Evolutionary conservation across 2,113 vertebrate species (phyloP).

Genomic region (Salvelinus sp.): DNA sequence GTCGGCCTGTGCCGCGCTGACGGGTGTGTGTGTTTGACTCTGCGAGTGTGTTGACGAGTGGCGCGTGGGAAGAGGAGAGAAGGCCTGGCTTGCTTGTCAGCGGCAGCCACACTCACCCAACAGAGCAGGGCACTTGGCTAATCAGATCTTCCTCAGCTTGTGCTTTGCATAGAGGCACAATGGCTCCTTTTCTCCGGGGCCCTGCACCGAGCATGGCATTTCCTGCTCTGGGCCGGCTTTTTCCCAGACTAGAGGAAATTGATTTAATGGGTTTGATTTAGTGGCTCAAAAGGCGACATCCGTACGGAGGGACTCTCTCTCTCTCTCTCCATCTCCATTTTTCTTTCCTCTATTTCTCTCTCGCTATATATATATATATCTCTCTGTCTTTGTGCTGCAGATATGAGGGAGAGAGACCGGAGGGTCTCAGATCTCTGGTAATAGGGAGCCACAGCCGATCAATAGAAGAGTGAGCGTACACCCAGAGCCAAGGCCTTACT

Average conservation of each 20-base stretch:
- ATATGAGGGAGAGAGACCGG: too few relatives aligned
- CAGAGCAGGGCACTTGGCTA: slow-evolving; percentile 38
- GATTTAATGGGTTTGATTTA: slow-evolving; percentile 63
- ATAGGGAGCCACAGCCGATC: too few relatives aligned
- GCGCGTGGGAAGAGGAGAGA: neutral
- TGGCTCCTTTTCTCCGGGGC: slow-evolving; percentile 38
- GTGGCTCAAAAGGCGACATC: slow-evolving; percentile 32
- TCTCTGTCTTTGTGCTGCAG: neutral
- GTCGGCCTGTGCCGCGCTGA: too few relatives aligned
- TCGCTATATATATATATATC: too few relatives aligned
- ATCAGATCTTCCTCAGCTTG: slow-evolving; percentile 59
- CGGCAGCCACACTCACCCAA: neutral
- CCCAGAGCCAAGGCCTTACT: too few relatives aligned
- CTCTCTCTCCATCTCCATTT: too few relatives aligned
- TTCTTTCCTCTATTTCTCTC: too few relatives aligned
- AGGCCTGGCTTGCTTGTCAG: neutral
- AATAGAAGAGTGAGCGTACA: too few relatives aligned
- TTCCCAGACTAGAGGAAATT: slow-evolving; percentile 65
- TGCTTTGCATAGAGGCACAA: slow-evolving; percentile 55
- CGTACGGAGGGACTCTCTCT: too few relatives aligned
- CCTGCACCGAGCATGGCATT: slow-evolving; percentile 50
- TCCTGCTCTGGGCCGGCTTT: slow-evolving; percentile 61
- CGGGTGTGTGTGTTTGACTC: too few relatives aligned
- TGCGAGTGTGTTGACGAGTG: neutral
- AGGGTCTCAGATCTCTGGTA: too few relatives aligned